A percentile compares a stretch with the other conserved stretches of the same genome.
Conservation (phyloP, 2,113 vertebrate species). For the Phaetusa simplex region DNA sequence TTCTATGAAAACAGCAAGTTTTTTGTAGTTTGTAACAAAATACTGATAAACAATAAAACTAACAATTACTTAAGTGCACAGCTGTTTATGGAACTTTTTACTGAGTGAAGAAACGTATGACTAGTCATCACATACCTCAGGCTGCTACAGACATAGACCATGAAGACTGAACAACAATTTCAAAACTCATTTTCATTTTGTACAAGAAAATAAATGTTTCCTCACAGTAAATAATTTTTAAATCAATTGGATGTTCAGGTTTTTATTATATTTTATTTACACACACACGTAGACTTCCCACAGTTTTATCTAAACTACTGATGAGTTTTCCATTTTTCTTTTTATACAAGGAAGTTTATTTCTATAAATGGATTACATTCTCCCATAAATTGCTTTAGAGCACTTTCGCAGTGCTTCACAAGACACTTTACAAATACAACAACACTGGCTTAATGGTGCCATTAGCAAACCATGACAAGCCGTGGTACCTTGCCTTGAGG, state of each 20-base stretch:
- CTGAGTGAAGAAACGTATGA: not conserved
- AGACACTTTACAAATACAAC: not conserved
- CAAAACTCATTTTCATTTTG: slow-evolving; percentile 16
- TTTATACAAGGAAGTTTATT: not conserved
- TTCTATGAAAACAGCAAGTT: not conserved
- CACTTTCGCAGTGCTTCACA: not conserved
- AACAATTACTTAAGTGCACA: not conserved
- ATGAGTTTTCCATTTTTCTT: not conserved
- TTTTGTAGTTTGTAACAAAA: not conserved
- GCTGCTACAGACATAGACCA: not conserved
- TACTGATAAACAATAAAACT: not conserved
- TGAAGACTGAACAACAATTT: not conserved
- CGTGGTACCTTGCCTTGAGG: not conserved
- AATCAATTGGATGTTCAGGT: not conserved
- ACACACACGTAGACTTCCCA: not conserved
- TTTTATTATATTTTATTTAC: not conserved
- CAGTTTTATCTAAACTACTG: not conserved
- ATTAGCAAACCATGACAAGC: not conserved
- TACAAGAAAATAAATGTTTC: not conserved
- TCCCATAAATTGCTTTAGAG: not conserved
- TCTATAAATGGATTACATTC: slow-evolving; percentile 5
- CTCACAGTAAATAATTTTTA: not conserved
- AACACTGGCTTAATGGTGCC: not conserved
- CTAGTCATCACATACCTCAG: not conserved
- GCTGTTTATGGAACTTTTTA: not conserved